Evolutionary conservation across 30 jellyfish, hydroid and myxozoan species (phyloP).

Genomic region (Nemopilema nomurai): DNA sequence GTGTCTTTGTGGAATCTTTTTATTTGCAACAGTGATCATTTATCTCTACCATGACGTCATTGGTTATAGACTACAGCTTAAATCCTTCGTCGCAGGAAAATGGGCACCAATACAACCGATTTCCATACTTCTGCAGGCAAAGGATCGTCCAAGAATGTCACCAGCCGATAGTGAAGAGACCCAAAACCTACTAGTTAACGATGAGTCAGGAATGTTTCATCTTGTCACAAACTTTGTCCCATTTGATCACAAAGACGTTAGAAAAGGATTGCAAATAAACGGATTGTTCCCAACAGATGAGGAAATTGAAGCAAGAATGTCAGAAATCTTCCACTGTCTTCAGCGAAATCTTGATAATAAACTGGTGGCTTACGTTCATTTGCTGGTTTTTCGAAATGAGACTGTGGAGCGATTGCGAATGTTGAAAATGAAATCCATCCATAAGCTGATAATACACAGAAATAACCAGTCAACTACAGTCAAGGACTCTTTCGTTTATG

Average conservation of each 20-base stretch:
- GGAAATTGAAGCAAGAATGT: slow-evolving; percentile 72
- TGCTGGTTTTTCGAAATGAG: slow-evolving; percentile 64
- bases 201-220: slow-evolving; percentile 67
- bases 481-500: slow-evolving; percentile 58
- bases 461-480: slow-evolving; percentile 79
- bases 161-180: slow-evolving; percentile 49
- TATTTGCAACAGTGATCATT: too few species aligned
- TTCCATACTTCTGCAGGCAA: too few species aligned
- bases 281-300: slow-evolving; percentile 59
- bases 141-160: slow-evolving; percentile 54
- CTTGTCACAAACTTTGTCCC: slow-evolving; percentile 80
- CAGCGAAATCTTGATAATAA: slow-evolving; percentile 75
- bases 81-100: too few species aligned
- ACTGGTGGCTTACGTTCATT: slow-evolving; percentile 74
- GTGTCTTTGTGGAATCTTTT: too few species aligned
- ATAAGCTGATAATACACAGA: slow-evolving; percentile 69
- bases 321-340: slow-evolving; percentile 66
- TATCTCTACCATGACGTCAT: too few species aligned
- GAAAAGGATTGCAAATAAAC: slow-evolving; percentile 39
- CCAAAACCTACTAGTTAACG: slow-evolving; percentile 12
- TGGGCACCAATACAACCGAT: too few species aligned
- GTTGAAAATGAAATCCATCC: slow-evolving; percentile 40
- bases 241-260: slow-evolving; percentile 60
- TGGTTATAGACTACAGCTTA: too few species aligned
- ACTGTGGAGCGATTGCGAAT: slow-evolving; percentile 32